Conservation (phyloP, 2,888 invertebrate genomes). For the Patella depressa region DNA sequence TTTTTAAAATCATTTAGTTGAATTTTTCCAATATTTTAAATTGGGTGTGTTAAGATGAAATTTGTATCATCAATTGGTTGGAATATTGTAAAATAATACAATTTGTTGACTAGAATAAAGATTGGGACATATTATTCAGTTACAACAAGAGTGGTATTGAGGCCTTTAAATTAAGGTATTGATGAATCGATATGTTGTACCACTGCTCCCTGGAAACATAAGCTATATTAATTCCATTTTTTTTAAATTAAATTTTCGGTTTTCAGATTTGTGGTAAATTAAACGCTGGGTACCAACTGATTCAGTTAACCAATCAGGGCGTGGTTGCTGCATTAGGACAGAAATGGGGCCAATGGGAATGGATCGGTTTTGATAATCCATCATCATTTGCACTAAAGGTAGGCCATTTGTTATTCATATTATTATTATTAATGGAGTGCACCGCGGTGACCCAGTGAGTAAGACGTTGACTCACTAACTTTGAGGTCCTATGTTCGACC, state of each 20-base stretch:
- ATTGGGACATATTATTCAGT: no score
- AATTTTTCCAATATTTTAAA: no score
- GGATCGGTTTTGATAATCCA: slow-evolving; percentile 38
- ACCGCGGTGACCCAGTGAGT: not conserved
- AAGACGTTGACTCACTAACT: not conserved
- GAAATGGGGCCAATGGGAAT: slow-evolving; percentile 22
- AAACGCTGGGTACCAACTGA: slow-evolving; percentile 19
- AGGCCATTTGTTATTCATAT: no score
- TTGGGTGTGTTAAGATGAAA: no score
- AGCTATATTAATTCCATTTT: not conserved
- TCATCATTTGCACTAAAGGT: slow-evolving; percentile 21
- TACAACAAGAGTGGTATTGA: no score
- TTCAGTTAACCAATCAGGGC: slow-evolving; percentile 29
- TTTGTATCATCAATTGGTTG: no score
- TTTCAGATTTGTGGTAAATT: slow-evolving; percentile 31
- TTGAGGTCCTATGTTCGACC: not conserved
- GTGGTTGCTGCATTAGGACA: slow-evolving; percentile 34
- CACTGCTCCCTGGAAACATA: no score
- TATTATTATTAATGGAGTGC: not conserved
- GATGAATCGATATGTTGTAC: no score
- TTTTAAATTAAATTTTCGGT: not conserved
- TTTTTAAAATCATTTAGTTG: no score
- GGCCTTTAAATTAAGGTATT: no score
- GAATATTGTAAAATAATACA: no score
- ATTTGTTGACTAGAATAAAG: no score